phyloP scores from a whole-genome alignment of 2,888 invertebrate genomes.

The Drosophila neotestacea region DNA sequence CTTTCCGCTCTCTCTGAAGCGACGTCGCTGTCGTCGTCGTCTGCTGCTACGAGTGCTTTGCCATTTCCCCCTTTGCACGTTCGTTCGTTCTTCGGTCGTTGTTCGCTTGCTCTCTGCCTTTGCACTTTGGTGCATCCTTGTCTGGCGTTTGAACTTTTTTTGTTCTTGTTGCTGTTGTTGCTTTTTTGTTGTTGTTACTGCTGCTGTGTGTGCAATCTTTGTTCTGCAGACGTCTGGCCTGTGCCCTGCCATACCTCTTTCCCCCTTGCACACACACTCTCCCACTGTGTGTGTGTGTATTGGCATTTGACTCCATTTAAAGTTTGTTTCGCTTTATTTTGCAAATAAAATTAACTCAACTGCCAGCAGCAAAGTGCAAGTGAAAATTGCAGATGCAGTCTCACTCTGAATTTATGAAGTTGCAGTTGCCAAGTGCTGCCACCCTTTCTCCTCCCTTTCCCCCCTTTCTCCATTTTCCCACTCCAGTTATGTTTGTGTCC shows the following conservation, averaged over 20 bases:
- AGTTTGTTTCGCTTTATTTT: slow-evolving; percentile 81
- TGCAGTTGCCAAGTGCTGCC: slow-evolving; percentile 69
- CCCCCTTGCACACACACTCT: not conserved
- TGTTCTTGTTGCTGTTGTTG: slow-evolving; percentile 38
- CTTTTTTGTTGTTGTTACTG: slow-evolving; percentile 36
- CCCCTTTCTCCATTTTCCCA: not conserved
- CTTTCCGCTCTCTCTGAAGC: slow-evolving; percentile 71
- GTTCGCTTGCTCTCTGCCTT: slow-evolving; percentile 73
- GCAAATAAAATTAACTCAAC: slow-evolving; percentile 81
- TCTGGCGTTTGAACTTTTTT: slow-evolving; percentile 81
- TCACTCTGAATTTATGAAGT: slow-evolving; percentile 35
- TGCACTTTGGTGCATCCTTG: slow-evolving; percentile 82
- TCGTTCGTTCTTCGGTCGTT: slow-evolving; percentile 35
- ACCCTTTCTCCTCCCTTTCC: not conserved
- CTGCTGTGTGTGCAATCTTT: slow-evolving; percentile 74
- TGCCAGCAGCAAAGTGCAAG: slow-evolving; percentile 72
- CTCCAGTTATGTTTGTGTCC: slow-evolving; percentile 11
- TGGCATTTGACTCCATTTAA: slow-evolving; percentile 82
- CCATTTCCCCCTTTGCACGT: slow-evolving; percentile 46
- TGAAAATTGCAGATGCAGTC: slow-evolving; percentile 68
- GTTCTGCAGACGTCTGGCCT: slow-evolving; percentile 79
- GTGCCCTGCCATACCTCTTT: slow-evolving; percentile 27
- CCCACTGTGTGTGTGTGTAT: slow-evolving; percentile 53
- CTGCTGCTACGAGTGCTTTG: slow-evolving; percentile 68
- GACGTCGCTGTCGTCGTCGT: slow-evolving; percentile 51